Conservation (phyloP, 2,113 vertebrate genomes). For the Tragelaphus scriptus region DNA sequence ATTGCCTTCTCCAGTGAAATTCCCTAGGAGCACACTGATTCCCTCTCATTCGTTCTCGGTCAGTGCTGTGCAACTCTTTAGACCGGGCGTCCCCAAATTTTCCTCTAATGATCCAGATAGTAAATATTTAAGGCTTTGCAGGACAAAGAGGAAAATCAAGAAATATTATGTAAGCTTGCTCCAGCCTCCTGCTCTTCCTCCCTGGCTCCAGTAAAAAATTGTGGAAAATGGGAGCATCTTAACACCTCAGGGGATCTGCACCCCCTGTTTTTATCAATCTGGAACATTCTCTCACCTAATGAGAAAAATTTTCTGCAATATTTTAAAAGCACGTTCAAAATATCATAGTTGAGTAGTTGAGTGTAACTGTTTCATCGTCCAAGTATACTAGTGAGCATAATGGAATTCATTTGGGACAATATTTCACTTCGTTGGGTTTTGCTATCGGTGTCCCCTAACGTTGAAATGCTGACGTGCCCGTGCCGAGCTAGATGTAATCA, state of each 20-base stretch:
- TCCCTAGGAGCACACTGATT: neutral
- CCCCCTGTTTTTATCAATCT: neutral
- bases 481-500: neutral
- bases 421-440: neutral
- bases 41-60: neutral
- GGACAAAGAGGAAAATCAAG: neutral
- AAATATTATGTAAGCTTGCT: neutral
- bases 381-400: neutral
- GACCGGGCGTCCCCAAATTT: neutral
- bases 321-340: neutral
- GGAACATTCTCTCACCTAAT: neutral
- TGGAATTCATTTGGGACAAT: neutral
- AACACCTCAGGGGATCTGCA: neutral
- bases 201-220: neutral
- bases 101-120: neutral
- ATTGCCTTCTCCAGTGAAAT: neutral
- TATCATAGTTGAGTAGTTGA: neutral
- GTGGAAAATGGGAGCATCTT: neutral
- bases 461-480: neutral
- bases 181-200: neutral
- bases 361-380: neutral
- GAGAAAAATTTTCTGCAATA: neutral
- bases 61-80: neutral
- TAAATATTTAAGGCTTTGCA: neutral
- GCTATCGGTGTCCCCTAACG: neutral